Base-by-base conservation (phyloP, 2,113 vertebrate genomes). In the Cryptotis parvus region DNA sequence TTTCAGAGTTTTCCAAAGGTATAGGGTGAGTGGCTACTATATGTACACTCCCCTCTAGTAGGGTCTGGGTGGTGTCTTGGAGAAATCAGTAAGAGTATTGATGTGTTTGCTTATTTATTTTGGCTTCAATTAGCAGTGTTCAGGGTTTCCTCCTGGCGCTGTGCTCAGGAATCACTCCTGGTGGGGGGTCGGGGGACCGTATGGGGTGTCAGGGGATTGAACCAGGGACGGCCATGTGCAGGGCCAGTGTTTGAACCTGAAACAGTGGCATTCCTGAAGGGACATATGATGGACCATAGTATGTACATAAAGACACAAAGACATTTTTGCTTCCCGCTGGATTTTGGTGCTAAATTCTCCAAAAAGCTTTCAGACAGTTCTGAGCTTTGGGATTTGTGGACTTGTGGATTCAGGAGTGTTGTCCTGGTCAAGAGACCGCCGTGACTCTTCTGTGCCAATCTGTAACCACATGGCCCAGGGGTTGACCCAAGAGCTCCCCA, bases 401-500 rank as follows among this genome's bases (percentile, higher is more conserved):
- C n/a, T n/a, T n/a, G n/a, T n/a, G n/a, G n/a, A n/a, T n/a, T n/a
- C n/a, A n/a, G n/a, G n/a, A n/a, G n/a, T n/a, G n/a, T n/a, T n/a
- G n/a, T n/a, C n/a, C n/a, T n/a, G n/a, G n/a, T n/a, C n/a, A n/a
- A n/a, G n/a, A n/a, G n/a, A n/a, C n/a, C n/a, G n/a, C 24, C 33
- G 6, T 12, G 58, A 83, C 90, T 80, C 85, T 89, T 87, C 81
- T 66, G 10, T 65, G 74, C 12, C 27, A 75, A 31, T 90, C 87
- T 81, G 75, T 43, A 41, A 16, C 35, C 43, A 61, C 11, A 6
- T 85, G 65, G 69, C 70, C 65, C 4, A 2, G 7, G 91, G 91
- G 89, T 41, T 87, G 87, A 74, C 63, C 58, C 35, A 74, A 80
- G 91, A 80, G 90, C 82, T 95, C 95, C 92, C 90, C 81, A 70